Evolutionary conservation across 2,797 vertebrate genomes (phyloP).

Genomic region (Chrysocyon brachyurus): DNA sequence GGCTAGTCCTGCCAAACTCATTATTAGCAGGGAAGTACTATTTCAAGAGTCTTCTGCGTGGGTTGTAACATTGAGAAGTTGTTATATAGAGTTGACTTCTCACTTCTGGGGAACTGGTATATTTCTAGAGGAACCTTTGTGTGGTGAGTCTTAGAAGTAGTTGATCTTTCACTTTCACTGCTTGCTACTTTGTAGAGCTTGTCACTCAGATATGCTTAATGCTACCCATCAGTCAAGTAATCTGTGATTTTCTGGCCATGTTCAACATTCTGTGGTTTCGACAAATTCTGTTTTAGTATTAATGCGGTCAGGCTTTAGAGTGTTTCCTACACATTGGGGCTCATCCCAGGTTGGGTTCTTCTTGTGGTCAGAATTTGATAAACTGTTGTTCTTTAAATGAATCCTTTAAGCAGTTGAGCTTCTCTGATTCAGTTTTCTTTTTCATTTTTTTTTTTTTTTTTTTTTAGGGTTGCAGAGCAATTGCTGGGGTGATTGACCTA

Average conservation of each 20-base stretch:
- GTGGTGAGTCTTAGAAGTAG: constrained; percentile 52
- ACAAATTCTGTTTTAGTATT: constrained; percentile 28
- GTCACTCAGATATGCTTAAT: constrained; percentile 77
- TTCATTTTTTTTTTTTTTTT: constrained; percentile 79
- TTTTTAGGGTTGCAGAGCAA: constrained; percentile 90
- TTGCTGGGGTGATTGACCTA: constrained; percentile 97
- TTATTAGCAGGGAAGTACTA: background rate
- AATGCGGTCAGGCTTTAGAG: constrained; percentile 67
- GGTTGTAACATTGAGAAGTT: constrained; percentile 70
- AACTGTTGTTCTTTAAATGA: background rate
- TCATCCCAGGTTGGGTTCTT: constrained; percentile 62
- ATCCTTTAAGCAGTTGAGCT: background rate
- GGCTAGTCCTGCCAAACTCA: background rate
- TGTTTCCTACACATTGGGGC: constrained; percentile 61
- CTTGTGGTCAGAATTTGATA: constrained; percentile 25
- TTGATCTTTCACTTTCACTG: constrained; percentile 65
- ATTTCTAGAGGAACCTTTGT: constrained; percentile 55
- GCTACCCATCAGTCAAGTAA: constrained; percentile 74
- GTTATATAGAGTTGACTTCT: constrained; percentile 60
- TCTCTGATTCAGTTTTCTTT: constrained; percentile 79
- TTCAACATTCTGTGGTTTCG: constrained; percentile 60
- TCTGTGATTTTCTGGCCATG: constrained; percentile 53
- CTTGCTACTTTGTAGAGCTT: constrained; percentile 81
- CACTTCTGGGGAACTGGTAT: constrained; percentile 65
- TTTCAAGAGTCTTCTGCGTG: constrained; percentile 50